Percentiles rank a stretch among this genome's conserved stretches.
Evolutionary conservation across 2,113 vertebrate genomes (phyloP).

Genomic region (Amphiprion ocellaris): DNA sequence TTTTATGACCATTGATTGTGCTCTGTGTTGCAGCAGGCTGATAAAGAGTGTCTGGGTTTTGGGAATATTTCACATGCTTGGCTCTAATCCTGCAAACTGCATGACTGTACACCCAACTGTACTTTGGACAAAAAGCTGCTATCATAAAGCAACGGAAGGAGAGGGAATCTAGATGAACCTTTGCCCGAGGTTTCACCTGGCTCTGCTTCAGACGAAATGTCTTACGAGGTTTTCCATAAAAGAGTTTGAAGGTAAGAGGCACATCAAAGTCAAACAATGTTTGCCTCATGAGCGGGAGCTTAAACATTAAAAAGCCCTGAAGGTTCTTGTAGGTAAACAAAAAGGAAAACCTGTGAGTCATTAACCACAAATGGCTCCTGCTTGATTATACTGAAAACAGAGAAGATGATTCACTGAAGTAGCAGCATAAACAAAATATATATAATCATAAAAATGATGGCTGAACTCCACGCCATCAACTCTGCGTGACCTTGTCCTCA

Average conservation of each 20-base stretch:
- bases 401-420: slow-evolving; percentile 20
- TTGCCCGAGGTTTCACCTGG: slow-evolving; percentile 50
- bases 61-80: slow-evolving; percentile 30
- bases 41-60: slow-evolving; percentile 24
- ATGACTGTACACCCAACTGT: slow-evolving; percentile 1
- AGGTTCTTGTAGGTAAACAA: slow-evolving; percentile 50
- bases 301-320: slow-evolving; percentile 59
- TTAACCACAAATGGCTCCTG: slow-evolving; percentile 63
- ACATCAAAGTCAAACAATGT: slow-evolving; percentile 56
- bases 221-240: slow-evolving; percentile 16
- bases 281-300: slow-evolving; percentile 46
- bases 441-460: slow-evolving; percentile 32
- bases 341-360: slow-evolving; percentile 63
- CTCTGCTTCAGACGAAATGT: slow-evolving; percentile 18
- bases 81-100: slow-evolving; percentile 16
- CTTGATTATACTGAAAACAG: slow-evolving; percentile 33
- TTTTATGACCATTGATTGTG: slow-evolving; percentile 72
- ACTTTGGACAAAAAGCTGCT: slow-evolving; percentile 17
- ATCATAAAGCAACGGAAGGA: slow-evolving; percentile 22
- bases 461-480: slow-evolving; percentile 21
- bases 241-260: slow-evolving; percentile 21
- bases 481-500: slow-evolving; percentile 43
- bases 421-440: slow-evolving; percentile 8
- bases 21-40: slow-evolving; percentile 24
- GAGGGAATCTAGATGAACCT: slow-evolving; percentile 20